Percentiles rank a stretch among this genome's conserved stretches.
phyloP scores from a whole-genome alignment of 2,888 invertebrate genomes.

The Blera fallax region DNA sequence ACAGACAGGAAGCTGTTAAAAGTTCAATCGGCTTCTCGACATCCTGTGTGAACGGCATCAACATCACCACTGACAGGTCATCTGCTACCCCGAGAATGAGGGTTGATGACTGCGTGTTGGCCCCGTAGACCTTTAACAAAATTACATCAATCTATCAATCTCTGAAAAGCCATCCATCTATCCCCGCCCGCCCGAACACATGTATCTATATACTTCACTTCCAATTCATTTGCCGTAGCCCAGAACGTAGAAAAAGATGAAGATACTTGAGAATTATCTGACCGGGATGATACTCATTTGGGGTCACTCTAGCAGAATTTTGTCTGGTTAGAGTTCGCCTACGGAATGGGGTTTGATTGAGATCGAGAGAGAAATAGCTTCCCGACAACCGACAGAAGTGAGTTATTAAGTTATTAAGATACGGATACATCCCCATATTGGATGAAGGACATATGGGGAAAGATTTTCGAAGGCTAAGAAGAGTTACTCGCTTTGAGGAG shows the following conservation, averaged over 20 bases:
- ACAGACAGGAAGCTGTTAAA: slow-evolving; percentile 56
- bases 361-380: slow-evolving; percentile 27
- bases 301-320: slow-evolving; percentile 10
- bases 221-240: slow-evolving; percentile 4
- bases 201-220: neutral
- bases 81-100: slow-evolving; percentile 27
- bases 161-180: slow-evolving; percentile 45
- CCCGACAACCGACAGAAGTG: slow-evolving; percentile 37
- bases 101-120: slow-evolving; percentile 46
- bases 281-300: slow-evolving; percentile 20
- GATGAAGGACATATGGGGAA: neutral
- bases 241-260: neutral
- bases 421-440: slow-evolving; percentile 15
- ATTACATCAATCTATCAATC: slow-evolving; percentile 68
- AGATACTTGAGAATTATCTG: slow-evolving; percentile 31
- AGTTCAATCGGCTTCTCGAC: slow-evolving; percentile 58
- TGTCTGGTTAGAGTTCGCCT: neutral
- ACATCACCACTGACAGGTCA: slow-evolving; percentile 57
- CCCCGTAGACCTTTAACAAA: slow-evolving; percentile 54
- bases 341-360: slow-evolving; percentile 5
- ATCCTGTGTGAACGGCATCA: slow-evolving; percentile 27
- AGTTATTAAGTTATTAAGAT: slow-evolving; percentile 57
- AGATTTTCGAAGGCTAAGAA: neutral
- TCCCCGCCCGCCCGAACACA: neutral
- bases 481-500: neutral